Evolutionary conservation across 2,888 invertebrate species (phyloP).

Genomic region (Harpalus rufipes): DNA sequence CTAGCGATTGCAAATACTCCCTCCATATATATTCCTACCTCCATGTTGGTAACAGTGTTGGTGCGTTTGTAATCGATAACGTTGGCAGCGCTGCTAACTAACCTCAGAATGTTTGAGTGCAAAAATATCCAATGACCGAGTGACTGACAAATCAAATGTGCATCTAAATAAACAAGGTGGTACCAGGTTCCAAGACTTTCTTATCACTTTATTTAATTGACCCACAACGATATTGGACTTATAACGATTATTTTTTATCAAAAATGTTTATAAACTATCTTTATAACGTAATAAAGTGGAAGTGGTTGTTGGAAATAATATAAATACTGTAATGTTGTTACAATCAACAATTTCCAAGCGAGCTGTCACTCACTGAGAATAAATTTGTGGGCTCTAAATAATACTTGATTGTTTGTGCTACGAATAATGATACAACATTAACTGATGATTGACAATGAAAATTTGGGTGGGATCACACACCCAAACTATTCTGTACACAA

Average conservation of each 20-base stretch:
- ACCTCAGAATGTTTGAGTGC: constrained; percentile 16
- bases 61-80: background rate
- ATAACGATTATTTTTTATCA: constrained; percentile 13
- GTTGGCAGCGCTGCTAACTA: constrained; percentile 11
- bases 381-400: constrained; percentile 24
- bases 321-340: constrained; percentile 24
- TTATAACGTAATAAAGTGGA: constrained; percentile 38
- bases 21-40: too few species aligned
- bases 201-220: constrained; percentile 36
- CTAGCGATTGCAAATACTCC: too few species aligned
- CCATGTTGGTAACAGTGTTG: too few species aligned
- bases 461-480: constrained; percentile 65
- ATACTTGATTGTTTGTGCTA: constrained; percentile 22
- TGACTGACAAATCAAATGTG: constrained; percentile 53
- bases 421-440: constrained; percentile 60
- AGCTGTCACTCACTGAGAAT: constrained; percentile 8
- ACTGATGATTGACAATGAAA: constrained; percentile 66
- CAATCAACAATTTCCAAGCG: constrained; percentile 20
- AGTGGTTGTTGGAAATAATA: constrained; percentile 45
- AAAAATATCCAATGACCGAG: constrained; percentile 51
- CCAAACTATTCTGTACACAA: constrained; percentile 46
- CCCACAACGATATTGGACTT: constrained; percentile 26
- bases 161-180: constrained; percentile 56
- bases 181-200: constrained; percentile 47
- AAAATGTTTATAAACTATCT: constrained; percentile 42